Evolutionary conservation across 2,113 vertebrate genomes (phyloP), one percentile per base, ranked within the genome.

Genomic region (Pseudorectes ferrugineus): DNA sequence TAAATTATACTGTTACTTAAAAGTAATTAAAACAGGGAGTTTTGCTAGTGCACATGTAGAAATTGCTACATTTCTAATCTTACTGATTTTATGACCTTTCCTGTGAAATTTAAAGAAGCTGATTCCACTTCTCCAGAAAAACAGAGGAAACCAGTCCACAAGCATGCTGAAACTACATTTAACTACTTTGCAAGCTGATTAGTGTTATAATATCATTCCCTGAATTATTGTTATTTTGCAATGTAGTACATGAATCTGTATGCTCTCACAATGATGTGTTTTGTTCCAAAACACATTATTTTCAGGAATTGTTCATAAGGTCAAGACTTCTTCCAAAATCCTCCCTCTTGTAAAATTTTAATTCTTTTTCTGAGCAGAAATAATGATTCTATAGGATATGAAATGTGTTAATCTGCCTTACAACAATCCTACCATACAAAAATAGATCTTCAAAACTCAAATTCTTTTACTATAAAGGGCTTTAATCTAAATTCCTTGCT

Each of bases 401-500:
- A 23, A 71, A 48, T 31, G 3, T n/a, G 18, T 46, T 81, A 51
- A 36, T 48, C 31, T 89, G 22, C 40, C 28, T 84, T 75, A 63
- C 4, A 75, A 85, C 11, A 65, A 35, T 48, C 36, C 29, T 79
- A 7, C 24, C 55, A 62, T 51, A 11, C 4, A 43, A 75, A 54
- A 82, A 68, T 35, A 31, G 24, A 14, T 31, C 42, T 73, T 76
- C 59, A 35, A 88, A 93, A 55, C 22, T 2, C 23, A 75, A 95
- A 81, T 93, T 92, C 43, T 87, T 93, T 87, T 86, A 68, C 18
- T 91, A 35, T 72, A 42, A 82, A 95, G 45, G 28, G 13, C 49
- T 94, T 96, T 91, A 92, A 93, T 89, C 70, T 95, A 75, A 87
- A 94, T 92, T 86, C 38, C 33, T 87, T 65, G 21, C 68, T 89